These are phyloP conservation scores for Nematostella vectensis DNA, from an alignment of 92 coral and sea anemone species.

Conservation along the genomic window DNA sequence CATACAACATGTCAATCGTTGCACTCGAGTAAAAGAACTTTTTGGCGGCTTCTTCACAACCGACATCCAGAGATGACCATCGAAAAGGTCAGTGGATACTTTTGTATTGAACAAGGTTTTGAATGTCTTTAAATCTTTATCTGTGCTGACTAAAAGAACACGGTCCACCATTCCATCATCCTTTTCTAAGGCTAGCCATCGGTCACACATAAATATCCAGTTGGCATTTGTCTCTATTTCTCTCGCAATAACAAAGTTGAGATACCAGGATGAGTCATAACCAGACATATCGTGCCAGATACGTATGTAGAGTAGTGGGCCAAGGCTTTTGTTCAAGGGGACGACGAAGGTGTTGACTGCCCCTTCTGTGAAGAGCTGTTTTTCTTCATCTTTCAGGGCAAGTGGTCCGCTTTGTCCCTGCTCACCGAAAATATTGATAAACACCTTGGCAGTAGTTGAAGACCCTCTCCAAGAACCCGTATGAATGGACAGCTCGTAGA, in stretches of 20 bases:
- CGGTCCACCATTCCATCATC: constrained; percentile 59
- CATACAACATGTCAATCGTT: constrained; percentile 71
- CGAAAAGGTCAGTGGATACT: constrained; percentile 50
- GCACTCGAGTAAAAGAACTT: constrained; percentile 74
- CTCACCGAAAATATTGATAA: constrained; percentile 26
- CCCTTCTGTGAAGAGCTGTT: constrained; percentile 44
- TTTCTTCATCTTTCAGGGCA: constrained; percentile 26
- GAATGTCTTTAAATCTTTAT: constrained; percentile 44
- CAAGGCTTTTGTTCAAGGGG: constrained; percentile 28
- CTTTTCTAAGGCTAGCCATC: constrained; percentile 62
- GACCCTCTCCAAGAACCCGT: constrained; percentile 45
- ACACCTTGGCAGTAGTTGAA: constrained; percentile 45
- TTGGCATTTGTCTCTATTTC: constrained; percentile 21
- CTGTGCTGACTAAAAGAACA: constrained; percentile 21
- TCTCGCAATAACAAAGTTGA: constrained; percentile 36
- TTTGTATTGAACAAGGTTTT: constrained; percentile 45
- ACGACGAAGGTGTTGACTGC: constrained; percentile 36
- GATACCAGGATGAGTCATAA: constrained; percentile 38
- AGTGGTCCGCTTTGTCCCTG: constrained; percentile 24
- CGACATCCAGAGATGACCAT: constrained; percentile 80
- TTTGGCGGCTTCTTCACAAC: constrained; percentile 58
- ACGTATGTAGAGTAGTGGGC: constrained; percentile 31
- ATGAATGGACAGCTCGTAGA: constrained; percentile 8
- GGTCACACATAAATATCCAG: constrained; percentile 50
- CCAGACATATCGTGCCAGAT: constrained; percentile 52